Base-by-base conservation (phyloP, 2,888 invertebrate species). In the Muschampia plurimacula region DNA sequence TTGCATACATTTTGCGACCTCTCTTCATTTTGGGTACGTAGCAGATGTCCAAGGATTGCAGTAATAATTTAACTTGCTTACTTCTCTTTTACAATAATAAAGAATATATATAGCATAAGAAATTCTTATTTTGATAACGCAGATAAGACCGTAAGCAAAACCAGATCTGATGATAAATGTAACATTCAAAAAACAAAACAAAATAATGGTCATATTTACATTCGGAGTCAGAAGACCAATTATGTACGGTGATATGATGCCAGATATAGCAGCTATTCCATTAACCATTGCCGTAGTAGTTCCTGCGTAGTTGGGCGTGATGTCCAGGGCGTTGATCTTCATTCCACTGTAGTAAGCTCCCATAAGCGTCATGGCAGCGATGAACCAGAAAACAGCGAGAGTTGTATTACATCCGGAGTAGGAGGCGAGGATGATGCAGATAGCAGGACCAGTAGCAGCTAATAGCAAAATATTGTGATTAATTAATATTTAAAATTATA, bases 341-440 rank as follows among this genome's bases (percentile, higher is more conserved):
- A 96, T 95, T 39, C 96, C 96, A 74, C 96, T 95, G 88, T 96
- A 96, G 84, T 96, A 97, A 2, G 96, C 95, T 0, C 96, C 97
- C 96, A 96, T 96, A 28, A 96, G 94, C 0, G 95, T 95, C 96
- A 96, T 95, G 57, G 94, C 95, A n/a, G 95, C 83, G 13, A 96
- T 94, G 80, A 96, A 96, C 87, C 96, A 94, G 70, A 96, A 92
- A 0, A 96, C 95, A 10, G 95, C 84, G 7, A 93, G 82, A 9
- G 92, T 89, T 0, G 93, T 87, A 76, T 96, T 90, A 76, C 96
- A 96, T 22, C 96, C 96, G 0, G 95, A 95, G 85, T 96, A 96
- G 0, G 96, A 95, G 0, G 96, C 96, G 36, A 94, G 84, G 64
- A 96, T 89, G 64, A 96, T 95, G 79, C 96, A 96, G 67, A 96